Percentiles rank a stretch among this genome's conserved stretches.
phyloP scores from a whole-genome alignment of 53 echinoderm and acorn worm species.

The Hippasteria phrygiana region DNA sequence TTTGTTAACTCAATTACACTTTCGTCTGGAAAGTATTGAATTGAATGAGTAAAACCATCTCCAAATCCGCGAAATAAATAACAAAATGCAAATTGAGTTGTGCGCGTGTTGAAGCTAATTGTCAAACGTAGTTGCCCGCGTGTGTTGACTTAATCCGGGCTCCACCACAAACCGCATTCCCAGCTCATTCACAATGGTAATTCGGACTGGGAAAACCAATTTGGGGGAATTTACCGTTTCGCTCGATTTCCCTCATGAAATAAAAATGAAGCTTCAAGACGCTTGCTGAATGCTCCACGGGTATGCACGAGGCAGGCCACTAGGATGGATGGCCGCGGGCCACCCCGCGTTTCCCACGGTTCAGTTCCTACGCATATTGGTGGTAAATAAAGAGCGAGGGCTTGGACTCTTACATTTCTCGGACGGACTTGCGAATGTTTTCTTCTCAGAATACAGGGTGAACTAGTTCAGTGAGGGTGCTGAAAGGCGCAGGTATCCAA shows the following conservation, averaged over 20 bases:
- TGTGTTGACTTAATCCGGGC: slow-evolving; percentile 48
- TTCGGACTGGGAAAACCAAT: slow-evolving; percentile 58
- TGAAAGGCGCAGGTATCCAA: not conserved
- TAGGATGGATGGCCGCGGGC: slow-evolving; percentile 15
- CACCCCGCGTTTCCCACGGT: not conserved
- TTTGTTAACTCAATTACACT: too few relatives aligned
- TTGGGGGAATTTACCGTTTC: slow-evolving; percentile 51
- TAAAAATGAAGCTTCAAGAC: not conserved
- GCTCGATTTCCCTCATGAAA: slow-evolving; percentile 33
- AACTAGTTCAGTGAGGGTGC: not conserved
- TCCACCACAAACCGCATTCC: slow-evolving; percentile 53
- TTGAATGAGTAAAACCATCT: too few relatives aligned
- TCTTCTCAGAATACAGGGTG: not conserved
- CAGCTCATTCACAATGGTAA: slow-evolving; percentile 52
- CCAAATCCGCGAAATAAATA: too few relatives aligned
- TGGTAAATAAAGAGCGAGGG: slow-evolving; percentile 19
- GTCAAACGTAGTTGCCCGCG: not conserved
- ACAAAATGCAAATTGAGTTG: not conserved
- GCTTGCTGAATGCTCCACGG: not conserved
- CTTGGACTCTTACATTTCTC: not conserved
- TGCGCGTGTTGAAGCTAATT: slow-evolving; percentile 9
- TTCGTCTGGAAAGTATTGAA: too few relatives aligned
- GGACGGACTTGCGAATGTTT: not conserved
- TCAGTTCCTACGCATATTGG: not conserved
- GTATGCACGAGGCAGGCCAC: not conserved